Conservation (phyloP, 1,140 invertebrate species). For the Aphelenchoides besseyi region DNA sequence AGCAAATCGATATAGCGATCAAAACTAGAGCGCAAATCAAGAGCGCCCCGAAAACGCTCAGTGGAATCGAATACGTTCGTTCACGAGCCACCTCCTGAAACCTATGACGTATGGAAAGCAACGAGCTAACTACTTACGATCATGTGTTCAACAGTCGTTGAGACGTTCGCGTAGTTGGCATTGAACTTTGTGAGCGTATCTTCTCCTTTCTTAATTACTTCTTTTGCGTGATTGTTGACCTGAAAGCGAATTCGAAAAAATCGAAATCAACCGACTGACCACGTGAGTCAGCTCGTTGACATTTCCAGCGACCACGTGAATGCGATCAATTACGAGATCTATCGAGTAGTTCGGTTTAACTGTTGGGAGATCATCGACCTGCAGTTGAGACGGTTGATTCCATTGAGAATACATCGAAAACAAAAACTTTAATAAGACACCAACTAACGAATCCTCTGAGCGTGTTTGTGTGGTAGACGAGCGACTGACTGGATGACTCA, state of each 20-base stretch:
- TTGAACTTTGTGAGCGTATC: not conserved
- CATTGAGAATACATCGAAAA: not conserved
- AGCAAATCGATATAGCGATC: not conserved
- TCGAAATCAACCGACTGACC: conserved; percentile 2
- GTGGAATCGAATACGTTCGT: not conserved
- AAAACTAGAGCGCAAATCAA: not conserved
- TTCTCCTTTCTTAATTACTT: conserved; percentile 7
- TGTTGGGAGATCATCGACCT: not conserved
- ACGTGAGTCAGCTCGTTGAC: conserved; percentile 8
- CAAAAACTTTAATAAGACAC: no score
- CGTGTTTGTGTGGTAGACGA: not conserved
- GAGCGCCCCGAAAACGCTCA: not conserved
- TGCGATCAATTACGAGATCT: not conserved
- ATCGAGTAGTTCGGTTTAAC: conserved; percentile 12
- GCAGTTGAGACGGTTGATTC: conserved; percentile 10
- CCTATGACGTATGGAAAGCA: not conserved
- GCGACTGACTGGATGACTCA: not conserved
- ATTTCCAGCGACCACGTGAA: conserved; percentile 5
- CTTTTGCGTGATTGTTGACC: not conserved
- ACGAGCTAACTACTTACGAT: not conserved
- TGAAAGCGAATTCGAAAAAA: not conserved
- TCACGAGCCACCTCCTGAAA: not conserved
- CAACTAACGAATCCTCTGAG: not conserved
- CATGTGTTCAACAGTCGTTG: not conserved
- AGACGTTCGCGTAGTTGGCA: not conserved